Conservation (phyloP, 2,113 vertebrate species). For the Pogona vitticeps region DNA sequence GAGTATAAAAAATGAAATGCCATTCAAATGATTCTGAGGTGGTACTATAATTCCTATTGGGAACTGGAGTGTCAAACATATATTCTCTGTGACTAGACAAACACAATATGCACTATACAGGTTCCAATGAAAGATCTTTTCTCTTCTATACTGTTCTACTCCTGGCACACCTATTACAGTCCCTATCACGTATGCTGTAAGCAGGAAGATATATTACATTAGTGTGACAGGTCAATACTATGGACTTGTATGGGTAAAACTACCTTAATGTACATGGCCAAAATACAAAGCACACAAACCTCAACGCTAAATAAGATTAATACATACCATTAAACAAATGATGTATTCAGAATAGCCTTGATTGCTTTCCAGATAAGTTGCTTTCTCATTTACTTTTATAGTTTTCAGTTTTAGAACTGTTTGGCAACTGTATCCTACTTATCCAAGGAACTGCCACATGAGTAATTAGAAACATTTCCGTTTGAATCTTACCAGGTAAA, state of each 20-base stretch:
- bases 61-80: background rate
- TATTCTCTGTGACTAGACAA: background rate
- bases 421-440: background rate
- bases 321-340: conserved; percentile 14
- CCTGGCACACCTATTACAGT: background rate
- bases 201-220: conserved; percentile 16
- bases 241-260: background rate
- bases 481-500: background rate
- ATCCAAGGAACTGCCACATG: background rate
- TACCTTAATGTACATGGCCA: conserved; percentile 5
- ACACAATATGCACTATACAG: background rate
- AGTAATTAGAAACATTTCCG: background rate
- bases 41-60: background rate
- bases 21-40: background rate
- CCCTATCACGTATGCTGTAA: conserved; percentile 5
- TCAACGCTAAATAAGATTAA: conserved; percentile 17
- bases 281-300: conserved; percentile 10
- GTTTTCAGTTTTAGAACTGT: background rate
- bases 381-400: background rate
- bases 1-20: background rate
- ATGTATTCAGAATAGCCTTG: conserved; percentile 3
- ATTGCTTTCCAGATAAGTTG: background rate
- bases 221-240: conserved; percentile 1
- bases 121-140: background rate
- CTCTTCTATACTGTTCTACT: background rate